A percentile compares a stretch with the other conserved stretches of the same genome.
These are phyloP conservation scores for Craterocephalus amniculus DNA, from an alignment of 2,797 vertebrate species.

Conservation along the genomic window DNA sequence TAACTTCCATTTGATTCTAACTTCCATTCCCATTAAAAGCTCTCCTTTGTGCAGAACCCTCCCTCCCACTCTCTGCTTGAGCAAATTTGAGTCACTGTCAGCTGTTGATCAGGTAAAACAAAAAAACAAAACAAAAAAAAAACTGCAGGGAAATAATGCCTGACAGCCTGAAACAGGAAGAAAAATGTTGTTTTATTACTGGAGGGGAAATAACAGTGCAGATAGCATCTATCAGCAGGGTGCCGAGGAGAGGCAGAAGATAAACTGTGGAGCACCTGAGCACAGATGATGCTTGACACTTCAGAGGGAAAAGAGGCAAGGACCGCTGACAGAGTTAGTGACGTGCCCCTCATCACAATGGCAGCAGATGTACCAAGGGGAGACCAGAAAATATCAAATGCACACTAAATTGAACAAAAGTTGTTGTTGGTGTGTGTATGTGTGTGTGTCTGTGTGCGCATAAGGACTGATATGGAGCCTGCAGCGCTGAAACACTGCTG, in stretches of 20 bases:
- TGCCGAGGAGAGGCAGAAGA: slow-evolving; percentile 65
- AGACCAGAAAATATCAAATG: slow-evolving; percentile 55
- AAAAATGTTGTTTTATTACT: slow-evolving; percentile 77
- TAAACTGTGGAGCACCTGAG: slow-evolving; percentile 73
- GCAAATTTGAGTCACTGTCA: slow-evolving; percentile 37
- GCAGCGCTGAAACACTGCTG: slow-evolving; percentile 37
- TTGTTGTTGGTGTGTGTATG: slow-evolving; percentile 12
- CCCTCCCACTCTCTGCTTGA: slow-evolving; percentile 26
- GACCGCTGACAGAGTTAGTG: slow-evolving; percentile 62
- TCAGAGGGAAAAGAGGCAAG: slow-evolving; percentile 56
- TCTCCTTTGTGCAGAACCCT: slow-evolving; percentile 21
- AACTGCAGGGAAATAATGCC: slow-evolving; percentile 56
- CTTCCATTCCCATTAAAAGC: slow-evolving; percentile 12
- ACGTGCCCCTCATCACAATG: slow-evolving; percentile 44
- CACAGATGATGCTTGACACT: slow-evolving; percentile 71
- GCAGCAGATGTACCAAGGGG: slow-evolving; percentile 46
- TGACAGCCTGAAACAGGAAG: slow-evolving; percentile 66
- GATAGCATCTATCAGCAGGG: slow-evolving; percentile 76
- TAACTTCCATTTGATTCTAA: slow-evolving; percentile 1
- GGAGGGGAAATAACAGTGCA: slow-evolving; percentile 70
- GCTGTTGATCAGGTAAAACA: slow-evolving; percentile 31
- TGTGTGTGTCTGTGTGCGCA: slow-evolving; percentile 25
- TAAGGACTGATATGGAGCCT: slow-evolving; percentile 24
- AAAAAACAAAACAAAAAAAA: slow-evolving; percentile 24
- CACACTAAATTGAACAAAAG: slow-evolving; percentile 45